A percentile compares a stretch with the other conserved stretches of the same genome.
These are phyloP conservation scores for Pelobates cultripes DNA, from an alignment of 2,797 vertebrate species.

Conservation along the genomic window DNA sequence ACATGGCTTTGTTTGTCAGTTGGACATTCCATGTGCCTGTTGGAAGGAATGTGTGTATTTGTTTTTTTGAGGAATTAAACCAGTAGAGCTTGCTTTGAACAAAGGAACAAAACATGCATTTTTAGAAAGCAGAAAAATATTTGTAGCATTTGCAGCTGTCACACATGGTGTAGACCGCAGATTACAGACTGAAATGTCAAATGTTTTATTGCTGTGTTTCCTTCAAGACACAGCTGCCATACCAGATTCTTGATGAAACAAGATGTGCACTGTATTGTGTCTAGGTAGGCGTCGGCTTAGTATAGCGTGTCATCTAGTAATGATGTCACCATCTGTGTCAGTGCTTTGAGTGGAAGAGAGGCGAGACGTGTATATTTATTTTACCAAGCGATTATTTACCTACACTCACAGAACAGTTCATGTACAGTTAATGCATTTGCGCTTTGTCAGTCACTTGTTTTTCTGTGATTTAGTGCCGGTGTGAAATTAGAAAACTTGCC, in stretches of 20 bases:
- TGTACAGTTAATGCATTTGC: not conserved
- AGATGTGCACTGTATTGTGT: not conserved
- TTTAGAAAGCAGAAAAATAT: slow-evolving; percentile 15
- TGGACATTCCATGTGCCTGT: not conserved
- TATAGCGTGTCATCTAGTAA: slow-evolving; percentile 8
- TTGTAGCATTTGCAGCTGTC: slow-evolving; percentile 42
- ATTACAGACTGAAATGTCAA: slow-evolving; percentile 40
- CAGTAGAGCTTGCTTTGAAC: not conserved
- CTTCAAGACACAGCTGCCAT: slow-evolving; percentile 18
- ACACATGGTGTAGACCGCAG: slow-evolving; percentile 24
- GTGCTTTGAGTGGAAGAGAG: not conserved
- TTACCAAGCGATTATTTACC: not conserved
- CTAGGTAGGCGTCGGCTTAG: slow-evolving; percentile 9
- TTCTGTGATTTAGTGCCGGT: not conserved
- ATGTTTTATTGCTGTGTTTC: slow-evolving; percentile 28
- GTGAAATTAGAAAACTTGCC: not conserved
- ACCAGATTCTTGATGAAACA: not conserved
- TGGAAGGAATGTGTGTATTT: not conserved
- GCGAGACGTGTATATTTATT: not conserved
- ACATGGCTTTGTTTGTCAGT: too few species aligned
- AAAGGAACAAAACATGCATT: not conserved
- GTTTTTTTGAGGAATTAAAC: not conserved
- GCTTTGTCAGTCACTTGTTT: not conserved
- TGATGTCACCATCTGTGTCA: slow-evolving; percentile 9
- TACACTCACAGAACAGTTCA: not conserved